Base-by-base conservation (phyloP, 2,113 vertebrate species). In the Ceyx cyanopectus region DNA sequence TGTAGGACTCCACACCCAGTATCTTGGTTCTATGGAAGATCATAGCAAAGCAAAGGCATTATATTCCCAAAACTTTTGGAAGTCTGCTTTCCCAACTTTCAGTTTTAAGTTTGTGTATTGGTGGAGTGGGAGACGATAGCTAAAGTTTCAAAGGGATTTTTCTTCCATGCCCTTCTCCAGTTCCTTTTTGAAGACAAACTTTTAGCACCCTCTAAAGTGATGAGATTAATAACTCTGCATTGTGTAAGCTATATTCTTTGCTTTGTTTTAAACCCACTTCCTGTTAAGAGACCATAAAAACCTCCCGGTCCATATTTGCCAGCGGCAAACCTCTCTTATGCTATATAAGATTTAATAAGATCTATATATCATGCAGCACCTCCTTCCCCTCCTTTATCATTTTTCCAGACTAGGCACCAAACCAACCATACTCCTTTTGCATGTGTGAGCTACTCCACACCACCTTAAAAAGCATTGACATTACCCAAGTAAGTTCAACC, bases 221-320 rank as follows among this genome's bases (percentile, higher is more conserved):
- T 32, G 18, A 72, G 5, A 66, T 63, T 15, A 23, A 18, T 72
- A 82, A 90, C 14, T 70, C 51, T 45, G 14, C 32, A 32, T 12
- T 67, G 40, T 80, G 45, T 57, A 58, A 92, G 65, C 24, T 41
- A 46, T 30, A 41, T 41, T 30, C 7, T 62, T 82, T 83, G n/a
- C 46, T 86, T 93, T 82, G 34, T 76, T 91, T 82, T 94, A 79
- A 94, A 87, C 62, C 58, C 87, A 30, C 23, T 85, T 89, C 21
- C 65, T 65, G 29, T 61, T 79, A 87, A 85, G 61, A 81, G 89
- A 50, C 29, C 82, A 72, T 68, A 85, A 89, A 85, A 66, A 72
- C 24, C 24, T 79, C 26, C 1, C 50, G 65, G 40, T 30, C 7
- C 0, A 0, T 72, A 29, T 81, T 92, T 57, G 75, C 81, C 26